Evolutionary conservation across 2,113 vertebrate species (phyloP), one percentile per base, ranked within the genome.

Genomic region (Neodontobutis hainanensis): DNA sequence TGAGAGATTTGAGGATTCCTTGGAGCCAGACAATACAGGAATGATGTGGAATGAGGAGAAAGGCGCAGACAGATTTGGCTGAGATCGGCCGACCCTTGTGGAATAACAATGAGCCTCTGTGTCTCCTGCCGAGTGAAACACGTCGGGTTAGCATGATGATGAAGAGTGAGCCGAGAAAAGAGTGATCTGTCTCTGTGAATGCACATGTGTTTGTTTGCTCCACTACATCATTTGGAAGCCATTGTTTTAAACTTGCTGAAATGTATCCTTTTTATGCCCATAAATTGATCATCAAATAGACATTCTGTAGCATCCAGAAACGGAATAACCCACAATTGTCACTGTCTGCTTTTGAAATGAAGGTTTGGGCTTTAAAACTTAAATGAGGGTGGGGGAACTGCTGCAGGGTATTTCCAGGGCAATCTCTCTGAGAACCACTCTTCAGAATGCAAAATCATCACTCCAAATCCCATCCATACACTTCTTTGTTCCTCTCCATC

Each of bases 71-170:
- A 83, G 85, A 90, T 90, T 90, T 86, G 85, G 84, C 75, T 84
- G 81, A 77, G 87, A 84, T 86, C 84, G 76, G 79, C 85, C 89
- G 68, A 89, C 84, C 81, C 84, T 84, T 70, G 60, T 78, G 73
- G 90, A 91, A 91, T 91, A 90, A 89, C 89, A 90, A 90, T 90
- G 86, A 91, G 86, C 76, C 69, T 49, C 75, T 63, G 82, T 73
- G 78, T 82, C 86, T 88, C 87, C 85, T 63, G 75, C 82, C 53
- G 82, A 70, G 85, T 59, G 74, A 80, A 85, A 70, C 75, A 83
- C n/a, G 75, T 77, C 75, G 83, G 76, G 76, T 84, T 85, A 80
- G 78, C 87, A 80, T 77, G 85, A 82, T 73, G 83, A 88, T 85
- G 82, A 81, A 79, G 76, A 80, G 70, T 46, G 75, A 70, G 59